Conservation (phyloP, 2,113 vertebrate species). For the Bagarius yarrelli region DNA sequence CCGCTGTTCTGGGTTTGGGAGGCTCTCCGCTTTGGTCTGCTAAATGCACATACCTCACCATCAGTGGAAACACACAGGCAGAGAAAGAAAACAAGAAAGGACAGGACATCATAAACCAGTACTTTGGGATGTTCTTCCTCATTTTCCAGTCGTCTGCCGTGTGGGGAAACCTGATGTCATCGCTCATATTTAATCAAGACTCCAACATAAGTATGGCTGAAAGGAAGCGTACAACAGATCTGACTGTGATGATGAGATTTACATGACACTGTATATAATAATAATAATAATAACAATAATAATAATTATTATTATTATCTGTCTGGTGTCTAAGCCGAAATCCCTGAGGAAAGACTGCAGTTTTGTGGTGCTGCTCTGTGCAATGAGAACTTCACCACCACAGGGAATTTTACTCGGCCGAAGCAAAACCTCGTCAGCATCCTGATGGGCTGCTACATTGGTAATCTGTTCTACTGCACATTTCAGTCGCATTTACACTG, state of each 20-base stretch:
- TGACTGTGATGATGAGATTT: neutral
- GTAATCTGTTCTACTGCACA: slow-evolving; percentile 61
- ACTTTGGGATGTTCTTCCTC: slow-evolving; percentile 94
- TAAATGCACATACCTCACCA: slow-evolving; percentile 89
- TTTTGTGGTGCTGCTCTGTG: slow-evolving; percentile 83
- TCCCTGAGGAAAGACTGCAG: slow-evolving; percentile 69
- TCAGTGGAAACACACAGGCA: slow-evolving; percentile 73
- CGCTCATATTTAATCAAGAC: slow-evolving; percentile 82
- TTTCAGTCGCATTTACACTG: neutral
- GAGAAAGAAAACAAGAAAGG: slow-evolving; percentile 65
- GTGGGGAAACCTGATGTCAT: slow-evolving; percentile 95
- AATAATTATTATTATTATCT: neutral
- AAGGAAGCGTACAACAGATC: neutral
- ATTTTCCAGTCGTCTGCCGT: slow-evolving; percentile 89
- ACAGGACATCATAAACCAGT: slow-evolving; percentile 83
- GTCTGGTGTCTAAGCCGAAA: slow-evolving; percentile 58
- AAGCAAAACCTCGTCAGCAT: slow-evolving; percentile 73
- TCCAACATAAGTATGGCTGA: slow-evolving; percentile 70
- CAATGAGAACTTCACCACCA: slow-evolving; percentile 39
- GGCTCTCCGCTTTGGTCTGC: slow-evolving; percentile 92
- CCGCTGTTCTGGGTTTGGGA: slow-evolving; percentile 86
- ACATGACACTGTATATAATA: neutral
- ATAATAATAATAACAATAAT: slow-evolving; percentile 9
- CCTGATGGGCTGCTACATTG: slow-evolving; percentile 86
- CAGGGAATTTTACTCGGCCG: slow-evolving; percentile 63